Evolutionary conservation across 1,140 invertebrate genomes (phyloP).

Genomic region (Parasteatoda tepidariorum): DNA sequence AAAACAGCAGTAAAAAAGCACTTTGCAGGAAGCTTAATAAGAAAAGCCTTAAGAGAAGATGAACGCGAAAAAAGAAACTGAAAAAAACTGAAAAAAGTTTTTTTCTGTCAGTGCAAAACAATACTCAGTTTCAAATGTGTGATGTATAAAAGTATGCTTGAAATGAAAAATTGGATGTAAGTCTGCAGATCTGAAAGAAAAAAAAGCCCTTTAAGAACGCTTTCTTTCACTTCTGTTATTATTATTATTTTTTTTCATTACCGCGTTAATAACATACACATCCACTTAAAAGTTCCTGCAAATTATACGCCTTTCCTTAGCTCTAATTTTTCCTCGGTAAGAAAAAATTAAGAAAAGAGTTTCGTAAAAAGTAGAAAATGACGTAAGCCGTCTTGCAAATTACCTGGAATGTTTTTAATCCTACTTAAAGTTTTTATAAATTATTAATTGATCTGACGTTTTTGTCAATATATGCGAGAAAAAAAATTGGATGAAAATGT

Average conservation of each 20-base stretch:
- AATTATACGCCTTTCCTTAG: conserved; percentile 25
- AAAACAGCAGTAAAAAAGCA: conserved; percentile 60
- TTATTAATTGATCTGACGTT: too few species aligned
- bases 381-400: neutral
- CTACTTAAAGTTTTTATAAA: too few species aligned
- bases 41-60: conserved; percentile 18
- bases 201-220: neutral
- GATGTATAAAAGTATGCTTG: conserved; percentile 21
- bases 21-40: conserved; percentile 55
- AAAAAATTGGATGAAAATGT: too few species aligned
- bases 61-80: neutral
- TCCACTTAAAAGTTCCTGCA: conserved; percentile 45
- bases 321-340: conserved; percentile 22
- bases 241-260: conserved; percentile 13
- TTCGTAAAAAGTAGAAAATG: neutral
- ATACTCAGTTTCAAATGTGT: neutral
- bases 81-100: neutral
- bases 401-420: too few species aligned
- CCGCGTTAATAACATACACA: conserved; percentile 49
- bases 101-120: conserved; percentile 34
- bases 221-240: neutral
- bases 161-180: conserved; percentile 47
- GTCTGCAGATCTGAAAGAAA: conserved; percentile 27
- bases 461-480: too few species aligned
- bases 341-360: neutral